Evolutionary conservation across 2,113 vertebrate species (phyloP), one percentile per base, ranked within the genome.

Genomic region (Tragelaphus imberbis): DNA sequence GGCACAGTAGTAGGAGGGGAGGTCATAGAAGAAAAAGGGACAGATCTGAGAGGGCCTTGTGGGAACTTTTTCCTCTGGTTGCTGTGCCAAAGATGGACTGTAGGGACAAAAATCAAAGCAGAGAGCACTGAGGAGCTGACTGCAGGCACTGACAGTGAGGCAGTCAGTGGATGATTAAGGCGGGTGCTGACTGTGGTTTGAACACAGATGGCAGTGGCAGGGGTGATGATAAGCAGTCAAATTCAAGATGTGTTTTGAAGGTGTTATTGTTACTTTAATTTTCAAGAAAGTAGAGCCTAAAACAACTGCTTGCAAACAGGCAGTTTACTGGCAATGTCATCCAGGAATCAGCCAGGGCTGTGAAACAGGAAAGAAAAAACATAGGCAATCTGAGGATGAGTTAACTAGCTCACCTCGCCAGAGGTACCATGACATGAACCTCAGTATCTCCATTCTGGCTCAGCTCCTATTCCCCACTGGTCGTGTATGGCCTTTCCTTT

Each of bases 161-260:
- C 71, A 7, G 12, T 2, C 1, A 15, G 71, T 15, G 12, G 8
- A 6, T 36, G 27, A 71, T 3, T 51, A 17, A 10, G 19, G 30
- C 7, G 25, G 80, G 28, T 5, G 27, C 1, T 4, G 19, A 44
- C 1, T 23, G 10, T 77, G 25, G 15, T 7, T 10, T 40, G n/a
- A 55, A 28, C 58, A 59, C 4, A 19, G 36, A 14, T 2, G 3
- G 23, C 2, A 16, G 58, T 1, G 10, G 30, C 1, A 5, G 1
- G 40, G 56, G 10, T 40, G 9, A 33, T 2, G 9, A n/a, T 17
- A 86, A 44, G 44, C 7, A 5, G 36, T 88, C 90, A 68, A 40
- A 40, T 36, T 87, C 9, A 56, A 59, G 51, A 59, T 71, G 36
- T 10, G 19, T 16, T 61, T 80, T 80, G 55, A 90, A 92, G 33